A percentile compares a stretch with the other conserved stretches of the same genome.
phyloP scores from a whole-genome alignment of 1,140 invertebrate genomes.

The Listronotus oregonensis region DNA sequence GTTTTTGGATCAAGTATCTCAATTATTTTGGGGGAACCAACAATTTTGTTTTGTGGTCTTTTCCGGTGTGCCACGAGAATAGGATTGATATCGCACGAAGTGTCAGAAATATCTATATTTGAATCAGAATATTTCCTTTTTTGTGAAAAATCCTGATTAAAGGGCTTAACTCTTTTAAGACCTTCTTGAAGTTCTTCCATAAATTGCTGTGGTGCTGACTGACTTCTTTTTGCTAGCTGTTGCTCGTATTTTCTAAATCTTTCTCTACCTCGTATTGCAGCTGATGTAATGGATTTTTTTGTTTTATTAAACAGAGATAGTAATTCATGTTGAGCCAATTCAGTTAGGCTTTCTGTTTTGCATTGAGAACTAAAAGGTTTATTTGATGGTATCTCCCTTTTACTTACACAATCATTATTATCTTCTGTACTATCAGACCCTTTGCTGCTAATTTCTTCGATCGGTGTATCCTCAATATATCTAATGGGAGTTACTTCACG shows the following conservation, averaged over 20 bases:
- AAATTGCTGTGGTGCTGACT: conserved; percentile 57
- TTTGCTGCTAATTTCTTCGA: no score
- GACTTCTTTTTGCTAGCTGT: conserved; percentile 55
- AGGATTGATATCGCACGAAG: neutral
- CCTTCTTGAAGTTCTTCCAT: conserved; percentile 61
- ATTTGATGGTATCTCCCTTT: no score
- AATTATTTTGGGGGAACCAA: conserved; percentile 47
- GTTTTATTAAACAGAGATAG: conserved; percentile 46
- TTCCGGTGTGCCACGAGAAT: neutral
- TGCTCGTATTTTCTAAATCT: conserved; percentile 42
- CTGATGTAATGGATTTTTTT: conserved; percentile 42
- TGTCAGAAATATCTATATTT: conserved; percentile 3
- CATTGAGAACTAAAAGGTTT: no score
- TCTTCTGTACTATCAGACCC: no score
- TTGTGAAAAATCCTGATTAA: conserved; percentile 39
- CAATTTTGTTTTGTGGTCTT: neutral
- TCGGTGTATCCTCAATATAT: conserved; percentile 18
- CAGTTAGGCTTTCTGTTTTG: conserved; percentile 42
- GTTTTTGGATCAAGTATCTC: conserved; percentile 52
- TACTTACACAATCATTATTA: neutral
- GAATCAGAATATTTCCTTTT: conserved; percentile 40
- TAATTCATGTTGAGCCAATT: conserved; percentile 46
- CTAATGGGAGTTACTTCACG: conserved; percentile 48
- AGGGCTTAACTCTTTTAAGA: conserved; percentile 55
- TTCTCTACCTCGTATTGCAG: conserved; percentile 40